Evolutionary conservation across 2,888 invertebrate species (phyloP).

Genomic region (Coenonympha glycerion): DNA sequence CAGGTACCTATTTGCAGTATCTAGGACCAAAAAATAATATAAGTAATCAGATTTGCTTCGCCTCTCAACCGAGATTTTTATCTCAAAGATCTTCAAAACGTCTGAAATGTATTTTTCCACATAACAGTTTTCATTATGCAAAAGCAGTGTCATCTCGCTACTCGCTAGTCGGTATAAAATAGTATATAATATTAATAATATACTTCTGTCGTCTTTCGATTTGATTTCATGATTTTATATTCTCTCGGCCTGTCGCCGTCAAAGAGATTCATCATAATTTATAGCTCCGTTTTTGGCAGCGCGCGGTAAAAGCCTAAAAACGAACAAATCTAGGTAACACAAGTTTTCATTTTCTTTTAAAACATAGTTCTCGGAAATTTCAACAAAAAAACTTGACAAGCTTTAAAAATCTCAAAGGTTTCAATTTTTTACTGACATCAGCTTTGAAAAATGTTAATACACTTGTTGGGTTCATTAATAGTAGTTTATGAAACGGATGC

Average conservation of each 20-base stretch:
- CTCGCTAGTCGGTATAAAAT: too few species aligned
- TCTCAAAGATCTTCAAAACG: not conserved
- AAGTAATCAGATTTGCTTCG: not conserved
- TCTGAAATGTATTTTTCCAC: not conserved
- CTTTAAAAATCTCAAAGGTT: too few species aligned
- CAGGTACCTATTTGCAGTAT: not conserved
- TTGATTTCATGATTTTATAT: too few species aligned
- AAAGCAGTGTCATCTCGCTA: slow-evolving; percentile 5
- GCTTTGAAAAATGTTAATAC: too few species aligned
- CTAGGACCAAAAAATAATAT: not conserved
- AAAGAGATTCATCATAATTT: slow-evolving; percentile 16
- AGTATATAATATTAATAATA: too few species aligned
- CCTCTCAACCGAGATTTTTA: not conserved
- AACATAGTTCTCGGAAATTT: not conserved
- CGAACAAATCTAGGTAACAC: too few species aligned
- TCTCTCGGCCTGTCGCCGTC: not conserved
- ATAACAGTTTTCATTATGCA: slow-evolving; percentile 15
- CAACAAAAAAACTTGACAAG: too few species aligned
- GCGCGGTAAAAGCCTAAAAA: not conserved
- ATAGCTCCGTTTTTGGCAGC: not conserved
- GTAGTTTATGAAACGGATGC: too few species aligned
- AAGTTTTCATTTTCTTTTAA: not conserved
- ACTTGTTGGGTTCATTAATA: too few species aligned
- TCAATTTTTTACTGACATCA: too few species aligned
- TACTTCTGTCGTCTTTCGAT: too few species aligned